phyloP scores from a whole-genome alignment of 2,888 invertebrate species.

The Branchellion lobata region DNA sequence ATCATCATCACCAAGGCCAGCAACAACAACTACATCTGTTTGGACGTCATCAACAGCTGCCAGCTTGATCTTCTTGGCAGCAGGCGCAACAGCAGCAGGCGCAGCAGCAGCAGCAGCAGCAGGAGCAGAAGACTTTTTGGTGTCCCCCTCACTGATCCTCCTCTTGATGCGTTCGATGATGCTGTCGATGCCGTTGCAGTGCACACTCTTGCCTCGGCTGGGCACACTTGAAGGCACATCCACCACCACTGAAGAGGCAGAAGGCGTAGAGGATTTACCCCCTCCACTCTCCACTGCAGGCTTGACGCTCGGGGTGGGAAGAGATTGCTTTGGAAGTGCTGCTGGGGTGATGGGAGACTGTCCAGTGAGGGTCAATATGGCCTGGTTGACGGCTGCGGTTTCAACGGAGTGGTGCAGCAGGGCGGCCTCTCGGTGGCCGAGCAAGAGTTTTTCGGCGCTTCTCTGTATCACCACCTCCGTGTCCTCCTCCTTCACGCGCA shows the following conservation, averaged over 20 bases:
- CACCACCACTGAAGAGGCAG: too few species aligned
- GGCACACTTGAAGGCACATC: not conserved
- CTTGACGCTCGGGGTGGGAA: not conserved
- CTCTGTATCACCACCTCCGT: slow-evolving; percentile 30
- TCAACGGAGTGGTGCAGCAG: slow-evolving; percentile 50
- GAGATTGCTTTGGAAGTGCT: too few species aligned
- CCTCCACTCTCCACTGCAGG: not conserved
- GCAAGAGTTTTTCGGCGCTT: not conserved
- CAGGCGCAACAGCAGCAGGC: not conserved
- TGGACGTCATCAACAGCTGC: not conserved
- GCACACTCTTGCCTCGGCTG: too few species aligned
- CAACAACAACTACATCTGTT: not conserved
- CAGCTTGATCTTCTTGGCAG: not conserved
- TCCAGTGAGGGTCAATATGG: slow-evolving; percentile 52
- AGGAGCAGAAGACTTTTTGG: too few species aligned
- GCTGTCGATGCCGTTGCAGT: not conserved
- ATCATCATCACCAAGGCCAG: not conserved
- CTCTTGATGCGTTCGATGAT: not conserved
- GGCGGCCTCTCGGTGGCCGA: slow-evolving; percentile 40
- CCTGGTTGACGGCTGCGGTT: slow-evolving; percentile 53
- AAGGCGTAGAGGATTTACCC: too few species aligned
- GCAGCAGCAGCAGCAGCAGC: not conserved
- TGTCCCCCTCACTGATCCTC: not conserved
- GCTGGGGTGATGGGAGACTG: slow-evolving; percentile 47
- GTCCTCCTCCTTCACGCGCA: not conserved